A percentile compares a stretch with the other conserved stretches of the same genome.
phyloP scores from a whole-genome alignment of 92 coral and sea anemone genomes.

The Epizoanthus ramosus region DNA sequence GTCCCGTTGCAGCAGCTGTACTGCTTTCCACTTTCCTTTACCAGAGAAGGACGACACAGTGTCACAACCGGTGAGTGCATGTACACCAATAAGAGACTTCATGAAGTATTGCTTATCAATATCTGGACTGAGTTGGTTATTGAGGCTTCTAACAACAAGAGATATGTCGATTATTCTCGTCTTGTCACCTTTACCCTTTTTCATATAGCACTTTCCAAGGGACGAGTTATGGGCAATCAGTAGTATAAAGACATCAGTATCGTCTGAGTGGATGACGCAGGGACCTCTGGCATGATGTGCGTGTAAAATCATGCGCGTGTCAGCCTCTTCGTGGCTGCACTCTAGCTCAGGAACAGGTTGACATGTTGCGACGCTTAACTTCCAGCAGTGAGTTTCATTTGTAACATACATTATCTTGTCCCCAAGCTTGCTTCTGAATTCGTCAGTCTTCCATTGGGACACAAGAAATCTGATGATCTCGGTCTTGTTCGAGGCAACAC shows the following conservation, averaged over 20 bases:
- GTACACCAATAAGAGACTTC: conserved; percentile 50
- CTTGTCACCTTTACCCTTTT: conserved; percentile 49
- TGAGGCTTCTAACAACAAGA: conserved; percentile 26
- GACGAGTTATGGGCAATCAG: conserved; percentile 19
- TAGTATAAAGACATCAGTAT: conserved; percentile 49
- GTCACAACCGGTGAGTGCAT: conserved; percentile 66
- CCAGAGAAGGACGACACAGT: conserved; percentile 62
- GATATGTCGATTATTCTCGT: no score
- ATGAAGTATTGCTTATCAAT: conserved; percentile 41
- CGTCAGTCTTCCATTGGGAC: conserved; percentile 53
- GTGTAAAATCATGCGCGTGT: conserved; percentile 67
- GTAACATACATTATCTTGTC: conserved; percentile 50
- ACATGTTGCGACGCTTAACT: conserved; percentile 16
- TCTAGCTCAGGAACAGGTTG: conserved; percentile 54
- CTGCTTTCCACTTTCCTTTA: conserved; percentile 58
- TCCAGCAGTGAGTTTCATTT: conserved; percentile 47
- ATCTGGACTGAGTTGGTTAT: conserved; percentile 41
- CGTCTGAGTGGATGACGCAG: conserved; percentile 50
- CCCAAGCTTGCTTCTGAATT: conserved; percentile 51
- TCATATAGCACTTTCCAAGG: conserved; percentile 49
- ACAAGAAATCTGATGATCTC: conserved; percentile 60
- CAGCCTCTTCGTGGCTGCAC: conserved; percentile 67
- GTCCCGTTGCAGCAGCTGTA: not conserved
- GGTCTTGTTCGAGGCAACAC: conserved; percentile 62
- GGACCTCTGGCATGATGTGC: conserved; percentile 61